These are phyloP conservation scores for Guaruba guarouba DNA, from an alignment of 2,113 vertebrate genomes.

Conservation along the genomic window DNA sequence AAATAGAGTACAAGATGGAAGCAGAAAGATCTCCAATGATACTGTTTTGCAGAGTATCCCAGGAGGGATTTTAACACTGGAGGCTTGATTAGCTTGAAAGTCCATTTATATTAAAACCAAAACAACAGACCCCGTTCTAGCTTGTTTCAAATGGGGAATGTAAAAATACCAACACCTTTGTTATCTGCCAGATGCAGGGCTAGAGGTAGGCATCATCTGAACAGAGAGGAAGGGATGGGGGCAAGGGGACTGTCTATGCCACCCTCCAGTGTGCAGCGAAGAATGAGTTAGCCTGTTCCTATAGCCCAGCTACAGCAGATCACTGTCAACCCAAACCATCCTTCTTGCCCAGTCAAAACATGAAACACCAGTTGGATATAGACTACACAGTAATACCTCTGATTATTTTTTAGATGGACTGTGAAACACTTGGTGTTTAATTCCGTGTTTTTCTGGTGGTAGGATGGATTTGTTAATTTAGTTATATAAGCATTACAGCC, in stretches of 20 bases:
- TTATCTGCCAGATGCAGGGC: background rate
- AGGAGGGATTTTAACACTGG: background rate
- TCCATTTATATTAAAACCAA: background rate
- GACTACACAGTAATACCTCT: background rate
- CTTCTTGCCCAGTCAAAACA: background rate
- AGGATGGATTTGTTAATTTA: background rate
- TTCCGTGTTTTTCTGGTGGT: background rate
- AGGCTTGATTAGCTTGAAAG: background rate
- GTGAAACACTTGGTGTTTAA: background rate
- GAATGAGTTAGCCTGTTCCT: accelerated
- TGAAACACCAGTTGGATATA: background rate
- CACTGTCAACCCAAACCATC: accelerated
- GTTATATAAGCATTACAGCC: background rate
- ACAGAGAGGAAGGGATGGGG: background rate
- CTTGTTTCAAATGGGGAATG: background rate
- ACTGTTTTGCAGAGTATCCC: background rate
- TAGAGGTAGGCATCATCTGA: background rate
- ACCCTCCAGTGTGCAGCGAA: accelerated
- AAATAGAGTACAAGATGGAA: background rate
- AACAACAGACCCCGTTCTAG: accelerated
- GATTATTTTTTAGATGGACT: background rate
- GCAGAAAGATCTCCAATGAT: background rate
- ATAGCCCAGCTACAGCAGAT: accelerated
- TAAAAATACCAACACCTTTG: background rate
- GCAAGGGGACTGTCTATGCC: background rate